Base-by-base conservation (phyloP, 2,797 vertebrate species). In the Lutjanus campechanus region DNA sequence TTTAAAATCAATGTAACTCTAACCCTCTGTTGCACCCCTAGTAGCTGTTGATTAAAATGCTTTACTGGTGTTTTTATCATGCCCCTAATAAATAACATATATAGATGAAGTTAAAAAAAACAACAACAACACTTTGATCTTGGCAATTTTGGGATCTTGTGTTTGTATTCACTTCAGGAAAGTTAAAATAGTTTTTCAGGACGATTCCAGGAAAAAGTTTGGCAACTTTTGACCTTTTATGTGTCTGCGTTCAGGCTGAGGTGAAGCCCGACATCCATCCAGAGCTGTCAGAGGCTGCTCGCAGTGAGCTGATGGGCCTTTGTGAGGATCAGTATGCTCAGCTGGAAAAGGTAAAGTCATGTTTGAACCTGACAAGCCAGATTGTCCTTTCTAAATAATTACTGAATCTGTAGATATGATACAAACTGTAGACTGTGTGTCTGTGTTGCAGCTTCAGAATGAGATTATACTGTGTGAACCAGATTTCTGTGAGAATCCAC, bases 401-500 rank as follows among this genome's bases (percentile, higher is more conserved):
- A 5, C 0, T 47, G 12, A 0, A 13, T 11, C 29, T 51, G 22
- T 5, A 50, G 19, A n/a, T 11, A 16, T 41, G 11, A 1, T 56
- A 16, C 22, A 56, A 77, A 56, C 41, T 2, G 46, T 15, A 51
- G 2, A 10, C 10, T 41, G 22, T 68, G 3, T 73, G 2, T 85
- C 2, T 93, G 29, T 94, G 49, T 94, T 92, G 50, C 91, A 96
- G 96, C 88, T 96, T 59, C 96, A 96, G 80, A 92, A 94, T 85
- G 91, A 95, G 68, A 91, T 96, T 0, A 83, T 94, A 50, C 86
- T 94, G 20, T 67, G 81, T 81, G 93, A 95, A 59, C 82, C 90
- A 17, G 89, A 95, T 43, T 82, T 82, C 17, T 74, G 80, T 69
- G 88, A 89, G 44, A 83, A 83, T 72, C 87, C 85, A 11, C 83